Conservation (phyloP, 2,888 invertebrate genomes). For the Pocota personata region DNA sequence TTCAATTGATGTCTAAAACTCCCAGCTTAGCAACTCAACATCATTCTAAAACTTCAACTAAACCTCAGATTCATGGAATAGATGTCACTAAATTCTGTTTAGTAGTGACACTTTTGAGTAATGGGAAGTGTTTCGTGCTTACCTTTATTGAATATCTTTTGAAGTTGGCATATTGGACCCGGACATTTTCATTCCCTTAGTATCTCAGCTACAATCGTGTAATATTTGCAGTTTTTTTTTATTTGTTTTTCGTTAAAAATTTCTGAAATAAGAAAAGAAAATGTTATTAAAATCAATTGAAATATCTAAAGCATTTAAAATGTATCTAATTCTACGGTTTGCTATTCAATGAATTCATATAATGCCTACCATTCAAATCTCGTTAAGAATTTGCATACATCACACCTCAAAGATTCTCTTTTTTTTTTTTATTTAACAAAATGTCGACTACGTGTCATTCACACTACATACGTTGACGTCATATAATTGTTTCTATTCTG, state of each 20-base stretch:
- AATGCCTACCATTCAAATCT: neutral
- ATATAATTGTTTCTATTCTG: conserved; percentile 8
- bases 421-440: neutral
- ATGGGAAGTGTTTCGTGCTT: conserved; percentile 31
- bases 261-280: conserved; percentile 42
- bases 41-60: no score
- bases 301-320: neutral
- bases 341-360: neutral
- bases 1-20: no score
- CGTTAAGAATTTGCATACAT: conserved; percentile 17
- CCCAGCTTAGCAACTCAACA: no score
- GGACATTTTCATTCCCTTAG: conserved; percentile 46
- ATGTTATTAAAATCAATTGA: neutral
- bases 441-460: conserved; percentile 38
- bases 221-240: no score
- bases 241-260: conserved; percentile 10
- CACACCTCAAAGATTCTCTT: conserved; percentile 12
- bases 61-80: no score
- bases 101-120: no score
- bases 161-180: conserved; percentile 55
- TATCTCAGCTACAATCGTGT: conserved; percentile 12
- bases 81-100: no score
- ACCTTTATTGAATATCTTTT: conserved; percentile 65
- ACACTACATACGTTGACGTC: conserved; percentile 40
- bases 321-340: neutral